Conservation (phyloP, 2,797 vertebrate species). For the Channallabes apus region DNA sequence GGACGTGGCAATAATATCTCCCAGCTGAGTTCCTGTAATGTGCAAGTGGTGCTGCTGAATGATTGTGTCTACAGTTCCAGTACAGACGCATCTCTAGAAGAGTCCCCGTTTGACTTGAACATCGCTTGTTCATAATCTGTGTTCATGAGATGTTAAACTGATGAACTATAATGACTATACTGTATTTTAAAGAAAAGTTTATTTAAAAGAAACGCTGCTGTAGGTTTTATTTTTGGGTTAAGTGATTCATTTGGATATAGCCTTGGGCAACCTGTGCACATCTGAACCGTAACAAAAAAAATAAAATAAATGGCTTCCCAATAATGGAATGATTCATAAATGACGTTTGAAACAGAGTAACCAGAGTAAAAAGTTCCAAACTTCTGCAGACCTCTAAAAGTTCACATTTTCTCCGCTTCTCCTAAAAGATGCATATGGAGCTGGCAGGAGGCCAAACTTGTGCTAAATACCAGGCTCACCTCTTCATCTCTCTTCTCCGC, state of each 20-base stretch:
- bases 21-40: too few relatives aligned
- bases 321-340: background rate
- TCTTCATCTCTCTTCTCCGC: slow-evolving; percentile 28
- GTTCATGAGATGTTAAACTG: background rate
- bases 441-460: slow-evolving; percentile 41
- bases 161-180: too few relatives aligned
- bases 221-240: background rate
- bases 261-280: background rate
- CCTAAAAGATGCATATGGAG: slow-evolving; percentile 40
- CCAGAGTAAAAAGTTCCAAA: slow-evolving; percentile 33
- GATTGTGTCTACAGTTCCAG: too few relatives aligned
- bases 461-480: slow-evolving; percentile 39
- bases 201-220: background rate
- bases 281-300: too few relatives aligned
- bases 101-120: too few relatives aligned
- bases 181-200: background rate
- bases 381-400: slow-evolving; percentile 20
- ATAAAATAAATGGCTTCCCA: background rate
- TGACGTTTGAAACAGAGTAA: background rate
- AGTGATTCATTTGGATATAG: background rate
- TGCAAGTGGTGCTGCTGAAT: too few relatives aligned
- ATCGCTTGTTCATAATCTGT: background rate
- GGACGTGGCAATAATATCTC: too few relatives aligned
- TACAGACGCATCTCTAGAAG: too few relatives aligned
- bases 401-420: slow-evolving; percentile 20